Evolutionary conservation across 2,113 vertebrate genomes (phyloP).

Genomic region (Phasianus colchicus): DNA sequence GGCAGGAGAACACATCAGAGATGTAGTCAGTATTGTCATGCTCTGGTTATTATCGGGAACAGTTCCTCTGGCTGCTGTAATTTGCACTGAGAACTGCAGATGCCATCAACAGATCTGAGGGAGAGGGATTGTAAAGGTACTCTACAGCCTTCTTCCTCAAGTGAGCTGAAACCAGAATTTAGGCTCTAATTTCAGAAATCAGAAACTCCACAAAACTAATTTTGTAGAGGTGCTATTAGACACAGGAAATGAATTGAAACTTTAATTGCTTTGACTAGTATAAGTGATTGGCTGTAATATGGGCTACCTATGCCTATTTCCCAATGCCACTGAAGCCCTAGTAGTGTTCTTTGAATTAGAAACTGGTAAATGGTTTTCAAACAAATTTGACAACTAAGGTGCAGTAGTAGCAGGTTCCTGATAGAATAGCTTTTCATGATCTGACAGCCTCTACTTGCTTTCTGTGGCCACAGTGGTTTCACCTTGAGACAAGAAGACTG

Average conservation of each 20-base stretch:
- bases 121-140: not conserved
- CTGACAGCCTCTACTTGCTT: not conserved
- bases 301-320: not conserved
- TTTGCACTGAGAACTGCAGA: not conserved
- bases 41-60: slow-evolving; percentile 47
- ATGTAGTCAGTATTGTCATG: not conserved
- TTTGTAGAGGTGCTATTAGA: slow-evolving; percentile 11
- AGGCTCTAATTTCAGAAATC: slow-evolving; percentile 44
- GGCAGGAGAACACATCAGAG: rapidly evolving
- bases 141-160: not conserved
- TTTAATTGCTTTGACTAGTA: not conserved
- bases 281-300: not conserved
- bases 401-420: not conserved
- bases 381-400: not conserved
- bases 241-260: not conserved
- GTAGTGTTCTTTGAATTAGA: not conserved
- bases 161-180: not conserved
- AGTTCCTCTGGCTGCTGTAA: slow-evolving; percentile 28
- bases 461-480: not conserved
- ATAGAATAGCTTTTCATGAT: not conserved
- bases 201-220: slow-evolving; percentile 26
- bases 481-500: not conserved
- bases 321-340: not conserved
- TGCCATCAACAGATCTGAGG: not conserved
- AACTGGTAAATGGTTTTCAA: not conserved